Evolutionary conservation across 2,797 vertebrate genomes (phyloP), one percentile per base, ranked within the genome.

Genomic region (Psittacula echo): DNA sequence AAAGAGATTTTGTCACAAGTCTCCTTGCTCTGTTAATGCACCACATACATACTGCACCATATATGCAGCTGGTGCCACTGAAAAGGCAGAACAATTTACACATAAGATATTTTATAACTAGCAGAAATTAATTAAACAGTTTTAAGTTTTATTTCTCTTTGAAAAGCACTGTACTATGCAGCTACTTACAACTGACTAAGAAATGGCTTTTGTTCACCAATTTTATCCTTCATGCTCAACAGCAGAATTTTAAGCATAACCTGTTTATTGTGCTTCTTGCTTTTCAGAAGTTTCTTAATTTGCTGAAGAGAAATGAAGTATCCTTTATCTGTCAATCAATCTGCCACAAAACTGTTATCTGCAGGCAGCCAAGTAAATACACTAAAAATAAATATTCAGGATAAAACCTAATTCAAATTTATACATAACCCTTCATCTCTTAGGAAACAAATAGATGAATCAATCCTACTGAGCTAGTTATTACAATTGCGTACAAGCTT

Each of bases 221-320:
- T 82, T 85, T 79, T 79, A 83, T 56, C 70, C 32, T 66, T 94
- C 72, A 67, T 18, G 29, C 11, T 90, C 42, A 77, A 65, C 24
- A 62, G 13, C 61, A 78, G 24, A 85, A 66, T 81, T 91, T 79
- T 80, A 70, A 76, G 70, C 72, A 66, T 32, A 42, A 89, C 53
- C 87, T 54, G 32, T 68, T 90, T 67, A 66, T 84, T 94, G 61
- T 78, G 45, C 26, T 70, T 66, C 24, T 47, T 84, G n/a, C 78
- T 92, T 96, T 95, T 90, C 78, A 87, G 53, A 77, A 72, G 70
- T 72, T 87, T 81, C 45, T 80, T 78, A 41, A 51, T 74, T 90
- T 89, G 8, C 29, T 80, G 27, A 94, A 75, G 27, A 86, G 67
- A 70, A 93, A 84, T 45, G 4, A 80, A 70, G 10, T 65, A 32